These are phyloP conservation scores for Rhynchonycteris naso DNA, from an alignment of 2,797 vertebrate species.

Conservation along the genomic window DNA sequence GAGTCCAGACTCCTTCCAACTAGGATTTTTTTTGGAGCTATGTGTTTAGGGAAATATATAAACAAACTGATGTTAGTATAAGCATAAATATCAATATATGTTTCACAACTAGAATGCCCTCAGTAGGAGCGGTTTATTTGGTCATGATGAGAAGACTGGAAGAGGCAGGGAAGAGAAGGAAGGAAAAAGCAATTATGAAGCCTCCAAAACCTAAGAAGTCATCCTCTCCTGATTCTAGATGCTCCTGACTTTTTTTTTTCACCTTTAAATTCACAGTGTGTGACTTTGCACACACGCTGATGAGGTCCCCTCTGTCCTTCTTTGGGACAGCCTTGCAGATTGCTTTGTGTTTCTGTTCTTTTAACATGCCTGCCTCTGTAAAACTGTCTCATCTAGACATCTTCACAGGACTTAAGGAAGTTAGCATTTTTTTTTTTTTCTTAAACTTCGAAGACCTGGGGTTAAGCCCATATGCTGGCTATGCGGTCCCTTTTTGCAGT, in stretches of 20 bases:
- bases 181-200: background rate
- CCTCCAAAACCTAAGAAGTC: background rate
- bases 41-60: background rate
- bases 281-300: background rate
- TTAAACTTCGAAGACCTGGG: background rate
- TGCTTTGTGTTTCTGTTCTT: background rate
- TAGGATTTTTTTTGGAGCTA: background rate
- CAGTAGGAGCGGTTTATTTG: background rate
- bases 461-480: background rate
- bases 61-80: background rate
- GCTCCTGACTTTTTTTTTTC: background rate
- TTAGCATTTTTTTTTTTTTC: background rate
- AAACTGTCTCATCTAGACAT: background rate
- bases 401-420: background rate
- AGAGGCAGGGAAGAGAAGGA: background rate
- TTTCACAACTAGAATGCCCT: background rate
- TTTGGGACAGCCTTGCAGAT: background rate
- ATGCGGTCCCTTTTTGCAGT: fast-evolving
- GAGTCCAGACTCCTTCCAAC: background rate
- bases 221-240: background rate
- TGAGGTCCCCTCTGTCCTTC: background rate
- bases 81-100: background rate
- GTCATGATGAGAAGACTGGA: background rate
- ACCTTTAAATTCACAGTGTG: background rate
- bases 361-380: background rate